Base-by-base conservation (phyloP, 2,113 vertebrate species). In the Gobius niger region DNA sequence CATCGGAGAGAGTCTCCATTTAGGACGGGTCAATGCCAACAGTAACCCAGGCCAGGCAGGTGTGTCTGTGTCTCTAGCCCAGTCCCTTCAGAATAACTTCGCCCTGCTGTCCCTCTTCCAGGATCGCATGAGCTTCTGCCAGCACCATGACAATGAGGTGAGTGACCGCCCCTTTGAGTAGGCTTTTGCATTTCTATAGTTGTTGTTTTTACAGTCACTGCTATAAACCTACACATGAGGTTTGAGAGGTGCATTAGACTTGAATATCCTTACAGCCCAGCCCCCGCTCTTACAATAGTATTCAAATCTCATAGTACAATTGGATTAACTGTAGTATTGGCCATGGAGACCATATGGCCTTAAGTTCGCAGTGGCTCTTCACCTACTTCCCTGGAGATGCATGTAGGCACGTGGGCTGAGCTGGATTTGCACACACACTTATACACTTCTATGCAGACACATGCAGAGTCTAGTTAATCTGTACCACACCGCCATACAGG, bases 101-200 rank as follows among this genome's bases (percentile, higher is more conserved):
- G 91, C 93, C 82, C 87, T 96, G 72, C 91, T 95, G 67, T 93
- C 94, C 3, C 90, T 94, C 51, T 95, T 95, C 80, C 94, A 95
- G 46, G 95, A 96, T 70, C 88, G 90, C 56, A 91, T 93, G 80
- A 92, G 85, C 88, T 94, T 92, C 90, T 95, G 95, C 90, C 93
- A 94, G 73, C 93, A 94, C 42, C 94, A 94, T 34, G 93, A 94
- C 67, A 91, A 89, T 46, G 92, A 95, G 93, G 94, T 95, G 80
- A 88, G 87, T 72, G 6, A 7, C 24, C 12, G 47, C 16, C 0
- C 4, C 41, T 40, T 40, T 40, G 2, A 7, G 12, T 34, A 34
- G 54, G 24, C 24, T 40, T 12, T 56, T 34, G 34, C 14, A 34
- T 56, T 56, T 56, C 9, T 34, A 5, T 40, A 4, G 3, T 34